Conservation (phyloP, 2,888 invertebrate genomes). For the Dugesia japonica region DNA sequence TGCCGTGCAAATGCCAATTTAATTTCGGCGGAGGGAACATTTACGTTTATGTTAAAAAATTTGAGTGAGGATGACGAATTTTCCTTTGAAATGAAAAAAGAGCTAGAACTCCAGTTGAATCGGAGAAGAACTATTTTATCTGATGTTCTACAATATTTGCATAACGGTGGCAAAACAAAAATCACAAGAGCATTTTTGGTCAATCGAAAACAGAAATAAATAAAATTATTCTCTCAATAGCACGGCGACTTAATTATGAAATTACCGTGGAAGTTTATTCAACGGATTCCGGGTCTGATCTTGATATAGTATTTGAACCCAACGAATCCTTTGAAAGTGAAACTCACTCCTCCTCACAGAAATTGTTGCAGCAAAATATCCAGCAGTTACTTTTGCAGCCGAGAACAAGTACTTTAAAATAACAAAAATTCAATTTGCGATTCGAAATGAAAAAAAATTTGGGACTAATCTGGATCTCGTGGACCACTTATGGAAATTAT, state of each 20-base stretch:
- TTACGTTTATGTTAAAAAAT: too few relatives aligned
- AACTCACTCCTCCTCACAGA: background rate
- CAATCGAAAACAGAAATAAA: too few relatives aligned
- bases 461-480: background rate
- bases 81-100: background rate
- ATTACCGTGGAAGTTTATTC: too few relatives aligned
- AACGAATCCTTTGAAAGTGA: slow-evolving; percentile 15
- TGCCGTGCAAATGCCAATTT: background rate
- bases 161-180: background rate
- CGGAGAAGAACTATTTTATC: slow-evolving; percentile 13
- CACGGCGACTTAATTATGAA: background rate
- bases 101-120: background rate
- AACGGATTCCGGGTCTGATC: background rate
- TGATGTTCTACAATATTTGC: background rate
- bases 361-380: background rate
- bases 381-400: background rate
- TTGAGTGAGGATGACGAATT: slow-evolving; percentile 20
- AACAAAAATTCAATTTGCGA: background rate
- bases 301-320: slow-evolving; percentile 9
- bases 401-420: background rate
- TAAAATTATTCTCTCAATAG: background rate
- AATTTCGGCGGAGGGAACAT: background rate
- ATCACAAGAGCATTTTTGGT: background rate
- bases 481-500: background rate
- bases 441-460: too few relatives aligned